These are phyloP conservation scores for Hyperoplus immaculatus DNA, from an alignment of 2,797 vertebrate genomes.

Conservation along the genomic window DNA sequence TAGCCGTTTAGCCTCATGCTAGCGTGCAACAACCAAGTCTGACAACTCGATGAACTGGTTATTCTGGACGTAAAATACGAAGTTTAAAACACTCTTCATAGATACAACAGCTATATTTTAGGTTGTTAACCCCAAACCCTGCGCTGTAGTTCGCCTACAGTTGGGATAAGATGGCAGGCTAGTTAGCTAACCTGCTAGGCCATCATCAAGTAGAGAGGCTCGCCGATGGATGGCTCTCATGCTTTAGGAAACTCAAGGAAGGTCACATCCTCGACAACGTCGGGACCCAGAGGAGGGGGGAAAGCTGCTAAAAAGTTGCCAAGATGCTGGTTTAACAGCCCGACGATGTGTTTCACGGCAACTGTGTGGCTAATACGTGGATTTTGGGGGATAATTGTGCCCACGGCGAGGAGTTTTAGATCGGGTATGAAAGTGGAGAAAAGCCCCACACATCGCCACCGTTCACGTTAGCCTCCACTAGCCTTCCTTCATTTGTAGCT, in stretches of 20 bases:
- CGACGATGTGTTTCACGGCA: accelerated
- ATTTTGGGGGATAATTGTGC: neutral
- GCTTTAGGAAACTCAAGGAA: conserved; percentile 78
- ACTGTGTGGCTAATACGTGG: accelerated
- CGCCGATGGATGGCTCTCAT: conserved; percentile 78
- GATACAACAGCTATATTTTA: neutral
- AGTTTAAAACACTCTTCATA: neutral
- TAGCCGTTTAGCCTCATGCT: conserved; percentile 78
- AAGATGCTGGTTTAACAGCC: neutral
- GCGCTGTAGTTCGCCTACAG: neutral
- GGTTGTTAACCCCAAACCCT: neutral
- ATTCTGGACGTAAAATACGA: conserved; percentile 37
- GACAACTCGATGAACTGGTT: conserved; percentile 77
- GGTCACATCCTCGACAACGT: conserved; percentile 84
- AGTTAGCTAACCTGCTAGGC: conserved; percentile 79
- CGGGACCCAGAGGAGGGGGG: conserved; percentile 58
- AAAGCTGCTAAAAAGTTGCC: conserved; percentile 59
- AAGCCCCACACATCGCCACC: conserved; percentile 69
- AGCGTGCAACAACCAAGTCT: conserved; percentile 60
- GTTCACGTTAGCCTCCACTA: conserved; percentile 70
- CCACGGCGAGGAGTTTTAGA: conserved; percentile 40
- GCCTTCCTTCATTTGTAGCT: conserved; percentile 66
- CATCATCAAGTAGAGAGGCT: conserved; percentile 75
- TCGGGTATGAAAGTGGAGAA: conserved; percentile 67
- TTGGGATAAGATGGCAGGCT: conserved; percentile 49